Conservation (phyloP, 2,888 invertebrate species). For the Monoplex corrugatus region DNA sequence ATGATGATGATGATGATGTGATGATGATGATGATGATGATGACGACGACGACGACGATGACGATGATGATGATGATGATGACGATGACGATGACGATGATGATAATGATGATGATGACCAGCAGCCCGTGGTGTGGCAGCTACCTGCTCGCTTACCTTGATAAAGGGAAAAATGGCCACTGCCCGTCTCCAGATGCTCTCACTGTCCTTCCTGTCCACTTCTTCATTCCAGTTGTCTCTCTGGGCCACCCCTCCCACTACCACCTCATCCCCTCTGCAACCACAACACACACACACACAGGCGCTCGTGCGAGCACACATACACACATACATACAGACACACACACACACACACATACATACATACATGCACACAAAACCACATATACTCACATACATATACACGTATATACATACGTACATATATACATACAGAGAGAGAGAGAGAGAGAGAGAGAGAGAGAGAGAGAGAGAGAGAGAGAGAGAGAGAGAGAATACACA, state of each 20-base stretch:
- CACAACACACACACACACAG: not conserved
- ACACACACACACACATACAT: not conserved
- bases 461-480: not conserved
- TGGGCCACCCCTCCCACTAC: constrained; percentile 59
- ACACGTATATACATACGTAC: not conserved
- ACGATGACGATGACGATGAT: no score
- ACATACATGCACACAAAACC: not conserved
- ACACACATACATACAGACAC: not conserved
- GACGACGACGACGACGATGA: no score
- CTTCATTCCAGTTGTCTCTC: constrained; percentile 56
- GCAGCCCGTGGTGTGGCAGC: no score
- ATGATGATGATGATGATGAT: no score
- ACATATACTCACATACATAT: no score
- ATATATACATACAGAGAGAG: no score
- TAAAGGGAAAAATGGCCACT: constrained; percentile 48
- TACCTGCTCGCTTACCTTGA: no score
- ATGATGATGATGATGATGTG: no score
- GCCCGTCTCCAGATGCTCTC: constrained; percentile 55
- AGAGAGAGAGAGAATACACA: no score
- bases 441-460: not conserved
- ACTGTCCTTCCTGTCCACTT: constrained; percentile 50
- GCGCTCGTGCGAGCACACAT: not conserved
- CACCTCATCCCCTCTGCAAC: constrained; percentile 51
- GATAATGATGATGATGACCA: no score
- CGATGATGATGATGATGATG: no score